These are phyloP conservation scores for Pungitius pungitius DNA, from an alignment of 2,113 vertebrate species.

Conservation along the genomic window DNA sequence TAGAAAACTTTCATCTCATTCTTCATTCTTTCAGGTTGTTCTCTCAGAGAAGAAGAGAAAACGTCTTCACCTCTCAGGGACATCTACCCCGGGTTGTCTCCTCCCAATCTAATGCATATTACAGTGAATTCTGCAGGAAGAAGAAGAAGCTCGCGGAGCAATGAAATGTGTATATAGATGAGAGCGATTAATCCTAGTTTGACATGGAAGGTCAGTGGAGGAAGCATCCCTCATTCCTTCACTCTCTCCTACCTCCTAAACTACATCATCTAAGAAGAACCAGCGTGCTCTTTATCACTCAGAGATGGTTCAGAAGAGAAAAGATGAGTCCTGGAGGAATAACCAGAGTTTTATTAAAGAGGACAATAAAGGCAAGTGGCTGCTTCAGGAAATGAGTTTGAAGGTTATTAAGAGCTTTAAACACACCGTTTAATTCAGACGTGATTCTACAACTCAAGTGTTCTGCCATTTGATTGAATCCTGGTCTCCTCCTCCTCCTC, in stretches of 20 bases:
- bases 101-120: constrained; percentile 43
- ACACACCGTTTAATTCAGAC: not conserved
- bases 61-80: constrained; percentile 22
- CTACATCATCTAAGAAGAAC: not conserved
- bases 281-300: not conserved
- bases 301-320: constrained; percentile 1
- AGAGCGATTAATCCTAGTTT: constrained; percentile 31
- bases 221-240: not conserved
- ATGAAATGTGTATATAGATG: constrained; percentile 14
- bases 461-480: too few relatives aligned
- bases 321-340: not conserved
- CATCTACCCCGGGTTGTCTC: constrained; percentile 28
- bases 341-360: not conserved
- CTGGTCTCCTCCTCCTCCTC: too few relatives aligned
- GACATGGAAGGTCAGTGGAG: constrained; percentile 7
- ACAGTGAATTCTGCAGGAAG: constrained; percentile 29
- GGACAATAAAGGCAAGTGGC: not conserved
- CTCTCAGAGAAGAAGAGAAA: not conserved
- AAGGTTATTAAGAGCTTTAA: not conserved
- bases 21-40: too few relatives aligned
- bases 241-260: not conserved
- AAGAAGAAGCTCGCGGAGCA: constrained; percentile 19
- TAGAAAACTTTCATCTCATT: too few relatives aligned
- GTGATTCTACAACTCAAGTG: too few relatives aligned
- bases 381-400: not conserved